Evolutionary conservation across 2,113 vertebrate species (phyloP).

Genomic region (Uropsilus gracilis): DNA sequence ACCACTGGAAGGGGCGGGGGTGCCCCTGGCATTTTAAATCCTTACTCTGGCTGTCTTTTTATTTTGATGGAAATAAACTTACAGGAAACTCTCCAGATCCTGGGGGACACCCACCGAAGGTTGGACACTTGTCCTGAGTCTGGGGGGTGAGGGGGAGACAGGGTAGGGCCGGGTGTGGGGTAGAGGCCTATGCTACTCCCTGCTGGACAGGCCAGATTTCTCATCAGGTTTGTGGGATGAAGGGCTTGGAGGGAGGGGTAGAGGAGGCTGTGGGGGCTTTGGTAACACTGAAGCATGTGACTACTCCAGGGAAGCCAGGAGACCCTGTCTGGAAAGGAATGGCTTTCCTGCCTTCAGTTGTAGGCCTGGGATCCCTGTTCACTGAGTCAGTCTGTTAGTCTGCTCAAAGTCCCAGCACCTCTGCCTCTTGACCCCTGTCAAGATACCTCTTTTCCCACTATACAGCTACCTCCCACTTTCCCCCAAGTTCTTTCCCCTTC

Average conservation of each 20-base stretch:
- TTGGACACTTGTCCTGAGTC: conserved; percentile 51
- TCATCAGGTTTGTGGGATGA: conserved; percentile 50
- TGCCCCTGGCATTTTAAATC: conserved; percentile 33
- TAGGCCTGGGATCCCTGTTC: background rate
- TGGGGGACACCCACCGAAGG: conserved; percentile 32
- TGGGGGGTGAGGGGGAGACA: background rate
- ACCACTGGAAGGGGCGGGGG: background rate
- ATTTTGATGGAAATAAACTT: conserved; percentile 67
- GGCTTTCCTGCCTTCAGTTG: background rate
- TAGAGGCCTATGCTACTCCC: background rate
- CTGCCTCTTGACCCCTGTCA: background rate
- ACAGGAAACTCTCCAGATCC: conserved; percentile 50
- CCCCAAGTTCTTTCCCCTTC: background rate
- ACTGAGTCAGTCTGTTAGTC: background rate
- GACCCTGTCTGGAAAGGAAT: background rate
- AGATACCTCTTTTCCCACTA: background rate
- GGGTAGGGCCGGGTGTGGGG: background rate
- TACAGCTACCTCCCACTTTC: background rate
- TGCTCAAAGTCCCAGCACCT: background rate
- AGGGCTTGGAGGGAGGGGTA: background rate
- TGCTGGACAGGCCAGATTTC: conserved; percentile 57
- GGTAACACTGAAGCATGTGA: background rate
- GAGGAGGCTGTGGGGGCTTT: background rate
- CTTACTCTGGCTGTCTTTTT: conserved; percentile 49
- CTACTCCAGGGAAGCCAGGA: background rate